phyloP scores from a whole-genome alignment of 2,888 invertebrate species.

The Ametastegia equiseti region DNA sequence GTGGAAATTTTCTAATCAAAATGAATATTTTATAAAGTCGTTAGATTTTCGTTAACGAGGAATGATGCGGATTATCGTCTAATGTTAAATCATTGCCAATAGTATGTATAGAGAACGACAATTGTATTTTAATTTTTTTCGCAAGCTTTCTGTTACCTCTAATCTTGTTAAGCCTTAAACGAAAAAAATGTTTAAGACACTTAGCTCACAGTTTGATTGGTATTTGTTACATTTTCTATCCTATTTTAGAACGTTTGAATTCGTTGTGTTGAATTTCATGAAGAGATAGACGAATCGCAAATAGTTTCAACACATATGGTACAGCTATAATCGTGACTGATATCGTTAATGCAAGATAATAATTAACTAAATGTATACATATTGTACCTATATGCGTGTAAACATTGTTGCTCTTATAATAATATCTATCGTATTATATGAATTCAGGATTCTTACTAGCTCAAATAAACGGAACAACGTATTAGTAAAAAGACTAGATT shows the following conservation, averaged over 20 bases:
- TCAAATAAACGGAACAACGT: background rate
- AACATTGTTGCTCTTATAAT: background rate
- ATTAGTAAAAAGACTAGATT: slow-evolving; percentile 30
- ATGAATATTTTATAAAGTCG: background rate
- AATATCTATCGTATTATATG: background rate
- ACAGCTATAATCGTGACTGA: slow-evolving; percentile 16
- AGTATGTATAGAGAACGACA: background rate
- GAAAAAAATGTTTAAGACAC: background rate
- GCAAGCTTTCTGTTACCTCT: background rate
- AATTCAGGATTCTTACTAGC: background rate
- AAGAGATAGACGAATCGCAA: background rate
- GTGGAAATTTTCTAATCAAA: background rate
- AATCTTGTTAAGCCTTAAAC: no score
- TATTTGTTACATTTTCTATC: no score
- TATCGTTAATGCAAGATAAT: slow-evolving; percentile 1
- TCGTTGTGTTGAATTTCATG: background rate
- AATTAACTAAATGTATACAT: background rate
- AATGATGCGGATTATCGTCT: background rate
- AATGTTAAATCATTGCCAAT: background rate
- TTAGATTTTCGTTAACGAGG: background rate
- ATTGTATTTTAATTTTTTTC: background rate
- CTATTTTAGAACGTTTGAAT: no score
- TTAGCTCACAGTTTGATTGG: background rate
- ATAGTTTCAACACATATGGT: background rate
- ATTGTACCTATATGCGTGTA: background rate